Base-by-base conservation (phyloP, 1,140 invertebrate genomes). In the Megalopta genalis region DNA sequence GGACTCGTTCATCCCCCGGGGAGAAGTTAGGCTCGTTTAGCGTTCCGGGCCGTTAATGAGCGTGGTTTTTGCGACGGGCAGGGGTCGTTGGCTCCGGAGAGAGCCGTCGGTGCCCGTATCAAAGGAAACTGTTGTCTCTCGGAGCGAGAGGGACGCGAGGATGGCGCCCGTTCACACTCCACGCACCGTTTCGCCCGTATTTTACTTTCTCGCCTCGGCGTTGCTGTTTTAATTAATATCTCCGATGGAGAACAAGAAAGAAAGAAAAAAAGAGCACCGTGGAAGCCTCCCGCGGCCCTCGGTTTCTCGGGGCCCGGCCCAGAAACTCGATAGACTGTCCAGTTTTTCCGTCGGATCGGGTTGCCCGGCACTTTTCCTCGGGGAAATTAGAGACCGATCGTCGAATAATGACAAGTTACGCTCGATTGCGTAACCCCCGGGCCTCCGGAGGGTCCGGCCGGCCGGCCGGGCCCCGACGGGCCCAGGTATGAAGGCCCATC, bases 401-500 rank as follows among this genome's bases (percentile, higher is more conserved):
- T 18, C 23, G 59, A 54, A 23, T 8, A 23, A 81, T 14, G 54
- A 52, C 27, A 72, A 23, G 67, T 49, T 62, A 68, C 23, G 63
- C 21, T 77, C n/a, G 63, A 42, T 82, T 67, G 59, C 67, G 39
- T 4, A 57, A 77, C 64, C 5, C 0, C 46, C 12, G 49, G 18
- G 49, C 27, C 27, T 42, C 37, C 52, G 14, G 16, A 39, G 68
- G 54, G 52, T 12, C 8, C 23, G n/a, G 21, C 16, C 49, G 49
- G 16, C 16, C 49, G 49, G 49, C 18, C 77, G 49, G 16, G 49
- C 16, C 49, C 16, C 49, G 59, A 69, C 65, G 68, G 72, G 78
- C 25, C 10, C 82, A 83, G 82, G 80, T 83, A 83, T 25, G 76
- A 21, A 10, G 64, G 57, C 42, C 32, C 32, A 32, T 4, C 70